Evolutionary conservation across 1,140 invertebrate species (phyloP), one percentile per base, ranked within the genome.

Genomic region (Scaptomyza pallida): DNA sequence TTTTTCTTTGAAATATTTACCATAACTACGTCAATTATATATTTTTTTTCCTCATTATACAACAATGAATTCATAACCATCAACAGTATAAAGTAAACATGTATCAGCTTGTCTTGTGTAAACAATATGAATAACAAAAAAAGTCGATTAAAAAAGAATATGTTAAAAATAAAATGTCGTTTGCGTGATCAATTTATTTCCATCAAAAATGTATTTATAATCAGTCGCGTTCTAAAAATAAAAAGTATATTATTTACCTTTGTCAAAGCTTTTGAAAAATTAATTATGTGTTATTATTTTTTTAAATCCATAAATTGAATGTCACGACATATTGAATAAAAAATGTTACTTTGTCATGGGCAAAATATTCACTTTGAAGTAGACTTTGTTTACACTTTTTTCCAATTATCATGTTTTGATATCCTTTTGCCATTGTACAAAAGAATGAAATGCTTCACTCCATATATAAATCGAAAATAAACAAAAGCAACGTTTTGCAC

Each of bases 381-480:
- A 30, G 26, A 8, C n/a, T n/a, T 17, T 55, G 35, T 41, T 51
- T 44, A 56, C 26, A 47, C 35, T 37, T 5, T 15, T 17, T 23
- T n/a, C 15, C 19, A 33, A n/a, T 17, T 13, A n/a, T 13, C 13
- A 16, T 33, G 13, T 23, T 50, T 45, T 26, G 23, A 26, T 26
- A 26, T 21, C 21, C 21, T 21, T 21, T 21, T 21, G 21, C 21
- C 4, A 21, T 21, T 21, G 21, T 21, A 21, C 21, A 21, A 5
- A 15, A n/a, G n/a, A 55, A 35, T 26, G 26, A 30, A 48, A 44
- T 23, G 16, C 21, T 40, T 43, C 57, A 35, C 19, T 17, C 12
- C 44, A 52, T 57, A 54, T 57, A 59, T 61, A 68, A 61, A 75
- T 73, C 17, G 62, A 68, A 75, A 61, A 73, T 45, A 73, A 73